Conservation (phyloP, 2,797 vertebrate genomes). For the Lacerta viridis region DNA sequence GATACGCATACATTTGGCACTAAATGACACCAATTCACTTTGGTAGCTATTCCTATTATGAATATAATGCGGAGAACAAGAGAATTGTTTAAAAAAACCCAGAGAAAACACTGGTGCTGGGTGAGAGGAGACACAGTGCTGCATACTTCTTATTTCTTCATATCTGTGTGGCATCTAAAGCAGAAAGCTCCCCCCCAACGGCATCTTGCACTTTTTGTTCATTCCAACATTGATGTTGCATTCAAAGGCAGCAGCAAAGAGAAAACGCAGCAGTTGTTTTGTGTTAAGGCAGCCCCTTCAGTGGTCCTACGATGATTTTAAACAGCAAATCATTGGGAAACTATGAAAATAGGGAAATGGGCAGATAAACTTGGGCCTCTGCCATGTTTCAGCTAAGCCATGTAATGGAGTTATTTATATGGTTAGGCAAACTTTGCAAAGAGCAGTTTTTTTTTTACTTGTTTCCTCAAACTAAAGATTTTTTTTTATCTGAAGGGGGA, state of each 20-base stretch:
- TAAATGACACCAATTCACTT: background rate
- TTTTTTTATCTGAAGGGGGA: constrained; percentile 15
- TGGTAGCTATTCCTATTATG: background rate
- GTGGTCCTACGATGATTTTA: background rate
- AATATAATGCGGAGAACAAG: background rate
- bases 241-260: constrained; percentile 1
- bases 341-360: background rate
- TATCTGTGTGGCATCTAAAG: background rate
- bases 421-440: constrained; percentile 7
- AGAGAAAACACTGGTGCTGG: background rate
- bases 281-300: background rate
- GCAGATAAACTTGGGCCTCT: background rate
- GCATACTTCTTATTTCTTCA: background rate
- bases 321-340: background rate
- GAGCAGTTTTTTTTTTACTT: background rate
- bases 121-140: background rate
- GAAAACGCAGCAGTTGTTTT: background rate
- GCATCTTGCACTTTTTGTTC: background rate
- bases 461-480: constrained; percentile 27
- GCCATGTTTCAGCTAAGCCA: constrained; percentile 17
- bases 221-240: too few species aligned
- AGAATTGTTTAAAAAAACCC: background rate
- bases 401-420: background rate
- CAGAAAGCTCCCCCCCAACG: too few species aligned
- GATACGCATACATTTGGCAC: background rate